These are phyloP conservation scores for Zygothrica quintamaculata DNA, from an alignment of 2,888 invertebrate species.

Conservation along the genomic window DNA sequence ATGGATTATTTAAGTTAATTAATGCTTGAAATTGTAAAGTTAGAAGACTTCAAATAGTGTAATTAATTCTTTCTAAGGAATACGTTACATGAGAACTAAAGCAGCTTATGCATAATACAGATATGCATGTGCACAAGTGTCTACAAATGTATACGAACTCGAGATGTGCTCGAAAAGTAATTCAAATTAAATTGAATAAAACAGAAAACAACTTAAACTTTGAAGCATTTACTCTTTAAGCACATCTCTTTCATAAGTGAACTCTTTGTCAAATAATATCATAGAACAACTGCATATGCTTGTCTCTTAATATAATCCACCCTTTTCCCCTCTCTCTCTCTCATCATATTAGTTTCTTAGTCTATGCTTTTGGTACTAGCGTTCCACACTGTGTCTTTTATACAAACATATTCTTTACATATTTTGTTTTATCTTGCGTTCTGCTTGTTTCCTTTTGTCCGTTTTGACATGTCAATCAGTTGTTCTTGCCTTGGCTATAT, in stretches of 20 bases:
- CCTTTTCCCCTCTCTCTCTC: slow-evolving; percentile 17
- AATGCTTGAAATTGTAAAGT: slow-evolving; percentile 3
- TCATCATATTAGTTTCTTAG: background rate
- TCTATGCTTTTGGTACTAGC: background rate
- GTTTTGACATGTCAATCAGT: background rate
- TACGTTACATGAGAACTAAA: slow-evolving; percentile 5
- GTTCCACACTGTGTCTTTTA: background rate
- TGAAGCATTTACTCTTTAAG: too few relatives aligned
- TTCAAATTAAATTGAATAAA: too few relatives aligned
- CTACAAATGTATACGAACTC: background rate
- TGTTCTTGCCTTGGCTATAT: slow-evolving; percentile 39
- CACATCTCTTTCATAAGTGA: background rate
- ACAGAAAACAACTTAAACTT: too few relatives aligned
- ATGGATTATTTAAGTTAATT: background rate
- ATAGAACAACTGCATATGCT: slow-evolving; percentile 42
- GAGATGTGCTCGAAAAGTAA: background rate
- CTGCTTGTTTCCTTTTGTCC: background rate
- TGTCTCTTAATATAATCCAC: slow-evolving; percentile 55
- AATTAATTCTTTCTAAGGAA: background rate
- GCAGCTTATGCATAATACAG: slow-evolving; percentile 20
- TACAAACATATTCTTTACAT: slow-evolving; percentile 8
- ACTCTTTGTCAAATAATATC: slow-evolving; percentile 15
- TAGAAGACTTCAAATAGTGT: background rate
- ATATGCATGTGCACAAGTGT: slow-evolving; percentile 1
- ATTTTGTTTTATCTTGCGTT: too few relatives aligned